phyloP scores from a whole-genome alignment of 1,140 invertebrate species.

The Zaprionus ornatus region DNA sequence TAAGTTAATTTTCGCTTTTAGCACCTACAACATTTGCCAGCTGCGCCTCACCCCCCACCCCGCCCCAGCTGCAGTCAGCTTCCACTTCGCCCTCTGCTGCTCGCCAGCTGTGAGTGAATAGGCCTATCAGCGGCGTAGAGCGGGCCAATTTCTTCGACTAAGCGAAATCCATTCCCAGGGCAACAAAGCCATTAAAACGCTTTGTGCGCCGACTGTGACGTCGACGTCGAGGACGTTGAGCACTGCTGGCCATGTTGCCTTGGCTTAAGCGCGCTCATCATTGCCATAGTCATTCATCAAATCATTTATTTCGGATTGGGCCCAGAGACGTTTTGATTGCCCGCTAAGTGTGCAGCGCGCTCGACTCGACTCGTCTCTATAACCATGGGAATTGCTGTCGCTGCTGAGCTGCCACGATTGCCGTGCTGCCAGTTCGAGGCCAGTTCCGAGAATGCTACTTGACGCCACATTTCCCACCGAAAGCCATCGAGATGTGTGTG shows the following conservation, averaged over 20 bases:
- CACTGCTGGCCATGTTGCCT: not conserved
- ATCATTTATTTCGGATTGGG: constrained; percentile 64
- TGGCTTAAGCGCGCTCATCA: constrained; percentile 52
- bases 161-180: constrained; percentile 56
- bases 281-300: constrained; percentile 63
- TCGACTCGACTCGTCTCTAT: not conserved
- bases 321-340: constrained; percentile 54
- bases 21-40: constrained; percentile 27
- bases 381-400: not conserved
- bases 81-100: not conserved
- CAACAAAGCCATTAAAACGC: constrained; percentile 72
- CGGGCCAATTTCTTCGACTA: constrained; percentile 20
- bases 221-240: too few species aligned
- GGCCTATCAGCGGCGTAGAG: constrained; percentile 40
- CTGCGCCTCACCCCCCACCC: not conserved
- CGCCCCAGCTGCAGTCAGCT: not conserved
- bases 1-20: constrained; percentile 75
- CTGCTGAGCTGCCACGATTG: too few species aligned
- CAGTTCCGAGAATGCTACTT: constrained; percentile 1
- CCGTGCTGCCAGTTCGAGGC: not conserved
- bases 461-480: not conserved
- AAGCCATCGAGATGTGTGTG: not conserved
- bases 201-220: constrained; percentile 14
- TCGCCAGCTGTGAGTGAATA: not conserved
- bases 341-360: constrained; percentile 21